Evolutionary conservation across 2,113 vertebrate genomes (phyloP).

Genomic region (Prunella fulvescens): DNA sequence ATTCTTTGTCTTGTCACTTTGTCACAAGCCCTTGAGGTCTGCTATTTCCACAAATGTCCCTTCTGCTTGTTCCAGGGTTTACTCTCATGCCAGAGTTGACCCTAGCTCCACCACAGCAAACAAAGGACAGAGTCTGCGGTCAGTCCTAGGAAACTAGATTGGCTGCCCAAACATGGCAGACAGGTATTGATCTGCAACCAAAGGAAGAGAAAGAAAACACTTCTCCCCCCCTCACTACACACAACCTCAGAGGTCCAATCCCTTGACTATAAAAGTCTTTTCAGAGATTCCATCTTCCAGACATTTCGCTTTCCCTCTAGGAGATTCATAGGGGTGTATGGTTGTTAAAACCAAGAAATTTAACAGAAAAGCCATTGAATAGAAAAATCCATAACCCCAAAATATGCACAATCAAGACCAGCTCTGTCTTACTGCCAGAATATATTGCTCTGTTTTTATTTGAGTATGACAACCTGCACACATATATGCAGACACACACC

Average conservation of each 20-base stretch:
- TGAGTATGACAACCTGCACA: neutral
- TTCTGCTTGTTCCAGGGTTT: neutral
- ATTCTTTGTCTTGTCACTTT: neutral
- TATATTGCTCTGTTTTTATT: neutral
- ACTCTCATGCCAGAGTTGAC: neutral
- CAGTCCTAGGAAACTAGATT: neutral
- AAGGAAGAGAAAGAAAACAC: neutral
- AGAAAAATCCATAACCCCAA: neutral
- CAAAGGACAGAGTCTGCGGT: neutral
- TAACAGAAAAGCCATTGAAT: neutral
- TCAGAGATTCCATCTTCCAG: neutral
- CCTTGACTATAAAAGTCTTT: neutral
- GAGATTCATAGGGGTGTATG: neutral
- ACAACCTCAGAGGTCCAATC: neutral
- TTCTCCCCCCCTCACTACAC: neutral
- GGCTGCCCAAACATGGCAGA: neutral
- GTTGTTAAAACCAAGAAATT: neutral
- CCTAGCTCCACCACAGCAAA: neutral
- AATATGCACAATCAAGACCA: neutral
- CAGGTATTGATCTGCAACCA: neutral
- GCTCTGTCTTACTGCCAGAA: neutral
- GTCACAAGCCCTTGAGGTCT: neutral
- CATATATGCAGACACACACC: rapidly evolving
- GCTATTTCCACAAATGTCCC: neutral
- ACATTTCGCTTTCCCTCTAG: rapidly evolving